These are phyloP conservation scores for Sylvilagus bachmani DNA, from an alignment of 2,113 vertebrate species.

Conservation along the genomic window DNA sequence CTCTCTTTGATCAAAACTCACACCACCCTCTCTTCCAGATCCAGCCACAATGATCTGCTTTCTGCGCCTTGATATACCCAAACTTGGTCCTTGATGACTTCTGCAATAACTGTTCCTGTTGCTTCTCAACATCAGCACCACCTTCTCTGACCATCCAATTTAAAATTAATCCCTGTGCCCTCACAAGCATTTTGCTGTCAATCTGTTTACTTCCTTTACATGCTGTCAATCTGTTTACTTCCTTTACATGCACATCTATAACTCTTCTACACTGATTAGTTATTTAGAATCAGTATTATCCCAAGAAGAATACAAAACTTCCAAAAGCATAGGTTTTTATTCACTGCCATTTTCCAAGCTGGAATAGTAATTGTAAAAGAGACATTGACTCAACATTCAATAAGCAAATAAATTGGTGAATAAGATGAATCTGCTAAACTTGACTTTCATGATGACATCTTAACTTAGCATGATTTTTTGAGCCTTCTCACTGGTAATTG, in stretches of 20 bases:
- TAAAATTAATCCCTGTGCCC: neutral
- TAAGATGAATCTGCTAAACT: neutral
- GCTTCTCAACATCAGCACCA: neutral
- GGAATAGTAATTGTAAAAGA: neutral
- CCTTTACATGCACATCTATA: neutral
- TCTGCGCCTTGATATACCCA: neutral
- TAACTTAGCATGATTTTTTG: neutral
- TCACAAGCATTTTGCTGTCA: neutral
- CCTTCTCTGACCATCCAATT: neutral
- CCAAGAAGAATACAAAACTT: neutral
- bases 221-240: neutral
- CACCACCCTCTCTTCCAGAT: neutral
- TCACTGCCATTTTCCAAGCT: neutral
- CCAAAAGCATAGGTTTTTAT: neutral
- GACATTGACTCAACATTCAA: fast-evolving
- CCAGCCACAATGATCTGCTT: neutral
- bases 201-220: neutral
- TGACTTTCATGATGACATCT: neutral
- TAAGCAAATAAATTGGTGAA: constrained; percentile 31
- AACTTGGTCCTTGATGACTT: neutral
- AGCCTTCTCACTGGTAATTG: neutral
- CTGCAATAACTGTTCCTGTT: neutral
- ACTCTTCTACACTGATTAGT: neutral
- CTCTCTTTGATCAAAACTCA: neutral
- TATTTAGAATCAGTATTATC: neutral